These are phyloP conservation scores for mouse (Mus musculus) DNA, from an alignment of 2,113 vertebrate genomes.

Conservation along the genomic window DNA sequence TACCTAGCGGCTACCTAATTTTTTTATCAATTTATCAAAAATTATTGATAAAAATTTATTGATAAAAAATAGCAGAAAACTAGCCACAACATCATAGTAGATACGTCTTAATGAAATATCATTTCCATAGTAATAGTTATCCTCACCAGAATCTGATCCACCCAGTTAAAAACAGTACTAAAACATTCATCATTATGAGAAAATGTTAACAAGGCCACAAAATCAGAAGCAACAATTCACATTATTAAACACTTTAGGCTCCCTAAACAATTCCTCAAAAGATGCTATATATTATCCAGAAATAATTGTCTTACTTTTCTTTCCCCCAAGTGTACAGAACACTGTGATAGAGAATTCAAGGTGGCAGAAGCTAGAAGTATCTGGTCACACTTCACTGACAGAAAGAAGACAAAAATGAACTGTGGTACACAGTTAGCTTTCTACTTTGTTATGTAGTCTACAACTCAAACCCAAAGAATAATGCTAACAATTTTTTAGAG, in stretches of 20 bases:
- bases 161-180: constrained; percentile 16
- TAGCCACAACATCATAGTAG: constrained; percentile 3
- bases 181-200: constrained; percentile 25
- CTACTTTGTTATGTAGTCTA: background rate
- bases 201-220: constrained; percentile 37
- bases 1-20: constrained; percentile 2
- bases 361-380: background rate
- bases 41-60: too few relatives aligned
- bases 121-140: constrained; percentile 28
- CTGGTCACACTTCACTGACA: background rate
- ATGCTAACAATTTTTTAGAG: background rate
- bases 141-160: constrained; percentile 26
- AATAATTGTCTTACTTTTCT: background rate
- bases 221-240: background rate
- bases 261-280: constrained; percentile 14
- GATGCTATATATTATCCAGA: background rate
- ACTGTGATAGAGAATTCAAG: background rate
- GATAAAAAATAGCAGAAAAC: background rate
- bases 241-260: background rate
- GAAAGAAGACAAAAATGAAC: background rate
- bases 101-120: background rate
- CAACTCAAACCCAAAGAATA: background rate
- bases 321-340: background rate
- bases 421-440: background rate
- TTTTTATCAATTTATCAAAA: constrained; percentile 3